Evolutionary conservation across 2,888 invertebrate genomes (phyloP).

Genomic region (Cheilosia vulpina): DNA sequence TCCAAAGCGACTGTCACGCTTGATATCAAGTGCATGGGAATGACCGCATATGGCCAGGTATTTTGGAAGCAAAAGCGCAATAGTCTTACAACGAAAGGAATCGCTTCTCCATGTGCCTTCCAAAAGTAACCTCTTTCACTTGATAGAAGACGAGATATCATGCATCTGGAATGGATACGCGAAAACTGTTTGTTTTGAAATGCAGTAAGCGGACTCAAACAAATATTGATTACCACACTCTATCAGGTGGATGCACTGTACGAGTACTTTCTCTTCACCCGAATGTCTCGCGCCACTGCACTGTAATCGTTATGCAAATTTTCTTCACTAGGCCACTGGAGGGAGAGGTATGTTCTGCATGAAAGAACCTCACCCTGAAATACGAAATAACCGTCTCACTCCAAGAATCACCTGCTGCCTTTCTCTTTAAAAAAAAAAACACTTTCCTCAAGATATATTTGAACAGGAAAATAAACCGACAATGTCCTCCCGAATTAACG

Average conservation of each 20-base stretch:
- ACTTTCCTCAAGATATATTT: not conserved
- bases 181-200: too few species aligned
- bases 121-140: too few species aligned
- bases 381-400: not conserved
- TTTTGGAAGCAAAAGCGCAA: too few species aligned
- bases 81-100: too few species aligned
- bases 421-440: too few species aligned
- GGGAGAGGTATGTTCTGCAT: not conserved
- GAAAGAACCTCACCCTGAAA: not conserved
- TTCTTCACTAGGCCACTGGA: not conserved
- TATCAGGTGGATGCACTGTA: not conserved
- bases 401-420: not conserved
- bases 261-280: conserved; percentile 1
- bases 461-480: not conserved
- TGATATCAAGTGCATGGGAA: too few species aligned
- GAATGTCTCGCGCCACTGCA: conserved; percentile 3
- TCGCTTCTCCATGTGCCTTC: too few species aligned
- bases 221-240: not conserved
- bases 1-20: too few species aligned
- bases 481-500: conserved; percentile 11
- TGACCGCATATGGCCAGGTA: too few species aligned
- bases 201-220: too few species aligned
- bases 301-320: conserved; percentile 23
- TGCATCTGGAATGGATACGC: too few species aligned
- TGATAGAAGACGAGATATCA: too few species aligned